phyloP scores from a whole-genome alignment of 2,888 invertebrate species.

The Barypeithes pellucidus region DNA sequence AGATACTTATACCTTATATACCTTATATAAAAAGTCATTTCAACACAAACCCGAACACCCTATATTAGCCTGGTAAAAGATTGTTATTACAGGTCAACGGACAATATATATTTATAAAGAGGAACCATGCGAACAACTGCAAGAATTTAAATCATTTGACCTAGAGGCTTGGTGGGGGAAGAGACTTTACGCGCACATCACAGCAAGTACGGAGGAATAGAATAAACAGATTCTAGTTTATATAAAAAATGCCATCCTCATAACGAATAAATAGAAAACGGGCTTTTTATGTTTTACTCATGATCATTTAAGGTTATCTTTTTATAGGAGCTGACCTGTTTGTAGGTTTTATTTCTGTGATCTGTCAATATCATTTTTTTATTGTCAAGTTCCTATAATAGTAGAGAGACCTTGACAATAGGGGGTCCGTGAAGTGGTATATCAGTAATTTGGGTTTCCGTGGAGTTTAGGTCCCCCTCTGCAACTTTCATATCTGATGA shows the following conservation, averaged over 20 bases:
- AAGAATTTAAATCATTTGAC: slow-evolving; percentile 92
- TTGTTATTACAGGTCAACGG: slow-evolving; percentile 64
- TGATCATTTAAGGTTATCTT: too few relatives aligned
- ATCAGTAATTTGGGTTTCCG: too few relatives aligned
- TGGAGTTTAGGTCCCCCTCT: too few relatives aligned
- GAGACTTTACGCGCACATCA: slow-evolving; percentile 87
- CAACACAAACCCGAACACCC: too few relatives aligned
- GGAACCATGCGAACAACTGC: slow-evolving; percentile 78
- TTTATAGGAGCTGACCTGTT: background rate
- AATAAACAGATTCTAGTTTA: background rate
- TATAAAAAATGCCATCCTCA: background rate
- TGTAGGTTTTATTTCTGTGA: background rate
- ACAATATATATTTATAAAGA: slow-evolving; percentile 80
- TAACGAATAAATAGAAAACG: background rate
- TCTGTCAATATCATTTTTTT: too few relatives aligned
- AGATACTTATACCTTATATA: too few relatives aligned
- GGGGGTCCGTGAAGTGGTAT: too few relatives aligned
- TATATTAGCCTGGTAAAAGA: background rate
- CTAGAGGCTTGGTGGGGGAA: slow-evolving; percentile 94
- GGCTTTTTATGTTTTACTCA: too few relatives aligned
- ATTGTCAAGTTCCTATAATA: too few relatives aligned
- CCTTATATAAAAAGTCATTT: too few relatives aligned
- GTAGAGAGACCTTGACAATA: too few relatives aligned
- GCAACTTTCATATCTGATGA: too few relatives aligned
- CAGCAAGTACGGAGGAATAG: slow-evolving; percentile 75